These are phyloP conservation scores for Tineola bisselliella DNA, from an alignment of 2,888 invertebrate species.

Conservation along the genomic window DNA sequence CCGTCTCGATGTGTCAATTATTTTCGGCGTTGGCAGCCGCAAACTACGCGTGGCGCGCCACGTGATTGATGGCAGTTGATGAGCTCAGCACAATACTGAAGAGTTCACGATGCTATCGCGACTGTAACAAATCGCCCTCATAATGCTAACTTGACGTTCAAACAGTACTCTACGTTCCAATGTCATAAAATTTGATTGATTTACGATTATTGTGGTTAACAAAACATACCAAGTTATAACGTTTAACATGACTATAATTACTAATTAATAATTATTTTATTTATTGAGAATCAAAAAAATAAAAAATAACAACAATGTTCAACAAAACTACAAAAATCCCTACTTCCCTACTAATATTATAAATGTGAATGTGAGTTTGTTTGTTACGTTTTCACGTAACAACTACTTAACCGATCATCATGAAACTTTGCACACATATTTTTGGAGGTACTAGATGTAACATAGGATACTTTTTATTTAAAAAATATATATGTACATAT, in stretches of 20 bases:
- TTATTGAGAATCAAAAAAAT: too few relatives aligned
- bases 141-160: constrained; percentile 3
- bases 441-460: too few relatives aligned
- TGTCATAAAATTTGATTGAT: constrained; percentile 6
- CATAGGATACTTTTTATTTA: too few relatives aligned
- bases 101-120: constrained; percentile 13
- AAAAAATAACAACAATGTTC: too few relatives aligned
- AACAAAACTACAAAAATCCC: too few relatives aligned
- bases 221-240: neutral
- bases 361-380: too few relatives aligned
- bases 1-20: constrained; percentile 18
- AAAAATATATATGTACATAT: too few relatives aligned
- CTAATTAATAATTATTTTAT: too few relatives aligned
- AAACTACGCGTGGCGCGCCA: constrained; percentile 11
- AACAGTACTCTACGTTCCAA: neutral
- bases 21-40: constrained; percentile 12
- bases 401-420: too few relatives aligned
- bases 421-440: too few relatives aligned
- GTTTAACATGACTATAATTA: neutral
- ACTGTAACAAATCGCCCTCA: constrained; percentile 12
- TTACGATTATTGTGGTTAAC: neutral
- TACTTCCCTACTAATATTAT: too few relatives aligned
- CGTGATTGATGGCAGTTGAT: constrained; percentile 17
- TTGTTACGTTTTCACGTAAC: too few relatives aligned
- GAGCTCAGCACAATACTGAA: constrained; percentile 14